Conservation (phyloP, 2,113 vertebrate species). For the Tragelaphus imberbis region DNA sequence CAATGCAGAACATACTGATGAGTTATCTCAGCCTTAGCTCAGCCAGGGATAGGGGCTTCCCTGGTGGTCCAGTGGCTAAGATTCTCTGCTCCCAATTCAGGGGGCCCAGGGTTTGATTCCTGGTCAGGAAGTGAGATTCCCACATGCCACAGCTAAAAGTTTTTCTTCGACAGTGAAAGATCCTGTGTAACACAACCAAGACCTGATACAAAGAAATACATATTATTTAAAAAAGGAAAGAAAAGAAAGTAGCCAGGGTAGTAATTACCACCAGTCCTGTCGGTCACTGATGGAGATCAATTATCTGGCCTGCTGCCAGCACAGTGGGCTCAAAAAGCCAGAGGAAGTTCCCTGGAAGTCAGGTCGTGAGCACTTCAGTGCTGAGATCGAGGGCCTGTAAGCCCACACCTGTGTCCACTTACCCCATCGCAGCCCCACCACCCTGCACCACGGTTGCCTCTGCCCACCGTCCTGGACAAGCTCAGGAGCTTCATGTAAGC, state of each 20-base stretch:
- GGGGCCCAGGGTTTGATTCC: neutral
- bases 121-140: neutral
- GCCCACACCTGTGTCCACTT: accelerated
- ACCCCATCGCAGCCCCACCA: neutral
- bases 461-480: neutral
- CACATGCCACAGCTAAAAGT: neutral
- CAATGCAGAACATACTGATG: neutral
- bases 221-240: neutral
- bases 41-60: neutral
- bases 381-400: neutral
- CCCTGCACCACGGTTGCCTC: accelerated
- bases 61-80: neutral
- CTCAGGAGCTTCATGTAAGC: neutral
- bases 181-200: accelerated
- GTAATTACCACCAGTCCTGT: neutral
- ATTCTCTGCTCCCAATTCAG: neutral
- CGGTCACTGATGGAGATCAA: neutral
- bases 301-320: neutral
- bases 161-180: neutral
- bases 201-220: neutral
- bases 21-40: neutral
- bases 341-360: neutral
- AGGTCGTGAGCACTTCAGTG: no score
- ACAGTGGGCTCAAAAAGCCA: neutral
- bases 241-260: neutral